Evolutionary conservation across 2,797 vertebrate species (phyloP), one percentile per base, ranked within the genome.

Genomic region (Lycodopsis pacificus): DNA sequence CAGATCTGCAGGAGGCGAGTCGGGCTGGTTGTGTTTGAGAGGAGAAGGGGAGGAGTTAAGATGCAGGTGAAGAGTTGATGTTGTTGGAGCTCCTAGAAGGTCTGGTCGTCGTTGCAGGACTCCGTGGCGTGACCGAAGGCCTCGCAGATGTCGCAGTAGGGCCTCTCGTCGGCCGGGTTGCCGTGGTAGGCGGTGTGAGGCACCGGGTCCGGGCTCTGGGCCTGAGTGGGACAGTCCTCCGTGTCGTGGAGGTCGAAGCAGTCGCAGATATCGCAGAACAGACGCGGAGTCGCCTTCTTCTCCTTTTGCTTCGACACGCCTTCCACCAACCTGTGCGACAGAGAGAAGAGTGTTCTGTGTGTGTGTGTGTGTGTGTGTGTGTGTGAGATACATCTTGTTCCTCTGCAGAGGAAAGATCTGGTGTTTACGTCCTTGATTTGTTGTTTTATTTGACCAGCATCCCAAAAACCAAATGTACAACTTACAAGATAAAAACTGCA

Each of bases 251-350:
- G 96, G 79, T 99, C 98, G 2, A 99, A 99, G 94, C 97, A 97
- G 94, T 98, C 98, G 58, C 98, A 99, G 89, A 99, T 99, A 86
- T 99, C 98, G n/a, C 98, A 99, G 96, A 99, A 99, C 3, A 98
- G 96, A 3, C 97, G 97, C 0, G 97, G 97, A 0, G 94, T 89
- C 1, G 84, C 77, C 76, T 97, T 98, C 94, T 97, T 98, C 74
- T 97, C 97, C 89, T 94, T 4, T 20, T n/a, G 97, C 94, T 96
- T 97, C 1, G 93, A 89, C 64, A 93, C 87, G 0, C 90, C 95
- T 74, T 95, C 74, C 1, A 62, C 84, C 22, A 83, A 83, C 15
- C 88, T 92, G 32, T 0, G 2, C 0, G 32, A 32, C 2, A 15
- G 25, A 74, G 15, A 9, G 7, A 7, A 51, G 22, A 46, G 42